Conservation (phyloP, 1,140 invertebrate genomes). For the Drosophila subobscura region DNA sequence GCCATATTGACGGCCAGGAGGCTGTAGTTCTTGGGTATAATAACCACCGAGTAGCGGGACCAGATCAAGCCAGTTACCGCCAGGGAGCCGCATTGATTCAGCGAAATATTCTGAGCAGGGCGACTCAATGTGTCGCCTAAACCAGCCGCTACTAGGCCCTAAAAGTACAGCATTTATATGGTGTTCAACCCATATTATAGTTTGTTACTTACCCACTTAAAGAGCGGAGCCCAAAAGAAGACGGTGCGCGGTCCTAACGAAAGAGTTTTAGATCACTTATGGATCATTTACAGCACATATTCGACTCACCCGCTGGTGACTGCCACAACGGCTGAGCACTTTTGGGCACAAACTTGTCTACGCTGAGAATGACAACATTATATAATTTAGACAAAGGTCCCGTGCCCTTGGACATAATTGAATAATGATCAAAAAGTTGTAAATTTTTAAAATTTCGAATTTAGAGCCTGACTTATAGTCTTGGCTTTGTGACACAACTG, state of each 20-base stretch:
- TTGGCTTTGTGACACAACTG: not conserved
- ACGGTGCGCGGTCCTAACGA: slow-evolving; percentile 54
- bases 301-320: slow-evolving; percentile 39
- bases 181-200: too few relatives aligned
- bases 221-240: slow-evolving; percentile 63
- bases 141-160: slow-evolving; percentile 53
- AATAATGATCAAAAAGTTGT: too few relatives aligned
- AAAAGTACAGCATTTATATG: not conserved
- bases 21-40: slow-evolving; percentile 64
- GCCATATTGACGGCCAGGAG: slow-evolving; percentile 52
- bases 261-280: not conserved
- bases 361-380: slow-evolving; percentile 23
- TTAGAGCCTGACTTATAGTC: not conserved
- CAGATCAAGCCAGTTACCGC: slow-evolving; percentile 52
- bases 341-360: slow-evolving; percentile 45
- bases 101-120: slow-evolving; percentile 41
- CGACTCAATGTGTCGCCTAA: slow-evolving; percentile 54
- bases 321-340: slow-evolving; percentile 54
- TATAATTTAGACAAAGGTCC: slow-evolving; percentile 52
- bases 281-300: not conserved
- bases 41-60: slow-evolving; percentile 62
- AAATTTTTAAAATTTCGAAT: slow-evolving; percentile 3
- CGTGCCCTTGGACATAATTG: slow-evolving; percentile 43
- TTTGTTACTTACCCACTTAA: slow-evolving; percentile 54
- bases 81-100: slow-evolving; percentile 48